Base-by-base conservation (phyloP, 2,797 vertebrate species). In the Pogoniulus pusillus region DNA sequence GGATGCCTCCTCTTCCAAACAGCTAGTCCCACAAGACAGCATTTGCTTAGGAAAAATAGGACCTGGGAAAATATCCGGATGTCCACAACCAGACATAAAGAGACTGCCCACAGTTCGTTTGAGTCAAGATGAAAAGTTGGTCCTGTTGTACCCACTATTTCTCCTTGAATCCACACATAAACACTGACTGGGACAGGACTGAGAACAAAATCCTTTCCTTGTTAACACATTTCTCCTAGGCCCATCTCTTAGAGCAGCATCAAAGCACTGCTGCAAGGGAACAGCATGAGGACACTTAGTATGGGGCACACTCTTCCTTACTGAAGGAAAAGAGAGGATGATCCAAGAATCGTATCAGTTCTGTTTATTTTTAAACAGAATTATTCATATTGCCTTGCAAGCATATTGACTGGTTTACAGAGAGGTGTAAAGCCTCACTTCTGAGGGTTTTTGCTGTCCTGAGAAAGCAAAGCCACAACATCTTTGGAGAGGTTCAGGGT, bases 1-100 rank as follows among this genome's bases (percentile, higher is more conserved):
- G 76, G 90, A 94, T 75, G 57, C 45, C 32, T 89, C 60, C 45
- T 85, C 58, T 66, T 93, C 73, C 73, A 81, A 92, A 87, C 59
- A 91, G 58, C n/a, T 69, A 75, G 55, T 79, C 73, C 59, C 72
- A 82, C 17, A 74, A 63, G 75, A 57, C 15, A 77, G 14, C 19
- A 59, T 85, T 89, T 87, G 51, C 55, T 89, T 57, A 60, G 74
- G 34, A 90, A 81, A 92, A 91, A 80, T 0, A 81, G 59, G 64
- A 82, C 24, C 10, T 6, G 10, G 9, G 43, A n/a, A 90, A 75
- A 78, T 41, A 63, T 23, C 30, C 72, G 59, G 82, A 93, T 63
- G 57, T 37, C 59, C 82, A 75, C 55, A 29, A 82, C 10, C 84
- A 90, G 65, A 82, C 85, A 65, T 39, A 62, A 62, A 84, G 16